Conservation (phyloP, 2,113 vertebrate genomes). For the Panthera leo region DNA sequence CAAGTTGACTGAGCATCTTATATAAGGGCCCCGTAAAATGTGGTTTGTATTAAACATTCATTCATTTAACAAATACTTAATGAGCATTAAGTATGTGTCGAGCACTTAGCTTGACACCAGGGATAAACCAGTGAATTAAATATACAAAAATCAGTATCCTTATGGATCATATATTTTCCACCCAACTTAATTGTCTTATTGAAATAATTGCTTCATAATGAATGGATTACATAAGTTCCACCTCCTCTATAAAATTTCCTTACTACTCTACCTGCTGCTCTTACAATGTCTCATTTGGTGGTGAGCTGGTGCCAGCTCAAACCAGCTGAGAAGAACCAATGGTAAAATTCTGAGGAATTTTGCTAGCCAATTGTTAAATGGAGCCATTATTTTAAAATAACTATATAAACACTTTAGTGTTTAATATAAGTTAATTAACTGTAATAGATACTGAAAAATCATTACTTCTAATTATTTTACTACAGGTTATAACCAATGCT, state of each 20-base stretch:
- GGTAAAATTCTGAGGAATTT: background rate
- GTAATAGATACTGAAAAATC: background rate
- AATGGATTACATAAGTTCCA: background rate
- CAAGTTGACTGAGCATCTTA: background rate
- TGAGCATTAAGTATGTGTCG: background rate
- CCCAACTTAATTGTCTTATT: background rate
- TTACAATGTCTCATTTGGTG: background rate
- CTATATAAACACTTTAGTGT: background rate
- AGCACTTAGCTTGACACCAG: background rate
- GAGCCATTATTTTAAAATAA: background rate
- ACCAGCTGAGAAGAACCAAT: background rate
- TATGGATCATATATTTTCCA: background rate
- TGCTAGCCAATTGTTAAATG: background rate
- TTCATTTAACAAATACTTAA: constrained; percentile 23
- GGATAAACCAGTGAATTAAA: background rate
- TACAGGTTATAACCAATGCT: background rate
- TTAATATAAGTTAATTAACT: background rate
- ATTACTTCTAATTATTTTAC: background rate
- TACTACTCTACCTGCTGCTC: background rate
- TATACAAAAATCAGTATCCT: background rate
- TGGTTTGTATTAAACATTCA: background rate
- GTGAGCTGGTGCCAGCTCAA: background rate
- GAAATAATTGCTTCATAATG: background rate
- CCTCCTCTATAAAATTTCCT: background rate
- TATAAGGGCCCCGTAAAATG: background rate